Base-by-base conservation (phyloP, 2,797 vertebrate species). In the Hydrocynus forskahlii region DNA sequence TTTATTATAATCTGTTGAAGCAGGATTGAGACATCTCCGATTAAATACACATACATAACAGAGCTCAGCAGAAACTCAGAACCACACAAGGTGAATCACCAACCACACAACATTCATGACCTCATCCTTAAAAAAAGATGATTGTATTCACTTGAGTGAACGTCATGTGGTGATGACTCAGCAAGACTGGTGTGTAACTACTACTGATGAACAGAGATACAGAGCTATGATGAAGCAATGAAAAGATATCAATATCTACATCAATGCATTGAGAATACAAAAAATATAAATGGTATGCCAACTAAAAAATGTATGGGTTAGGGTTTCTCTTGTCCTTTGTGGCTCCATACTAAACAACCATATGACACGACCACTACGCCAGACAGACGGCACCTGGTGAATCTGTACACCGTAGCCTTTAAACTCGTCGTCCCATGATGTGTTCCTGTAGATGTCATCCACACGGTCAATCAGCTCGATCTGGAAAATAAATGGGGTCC, bases 381-480 rank as follows among this genome's bases (percentile, higher is more conserved):
- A 38, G 25, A 16, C 9, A 21, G 29, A 62, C 77, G 86, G 84
- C 90, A 98, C 98, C 97, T 99, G 97, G 14, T 97, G 94, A 92
- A 99, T 99, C 92, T 99, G 98, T 84, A 99, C 94, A 64, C 98
- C 98, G 0, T 98, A 99, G 70, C 96, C 97, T 90, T 87, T 93
- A 71, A 91, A 95, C 21, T 94, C 92, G 71, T 96, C 95, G 5
- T 96, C 94, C 98, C 98, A 99, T 0, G 97, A 96, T 2, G 98
- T 99, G 88, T 97, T 98, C 83, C 97, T 93, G 86, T 98, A 99
- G 86, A 99, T 99, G 91, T 99, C 98, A 86, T 99, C 97, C 21
- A 99, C 98, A 88, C 98, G 93, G 92, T 99, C 97, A 84, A 99
- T 98, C 84, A 99, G 87, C 74, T 99, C 97, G 86, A 99, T 99